Evolutionary conservation across 2,888 invertebrate species (phyloP), one percentile per base, ranked within the genome.

Genomic region (Perizoma affinitatum): DNA sequence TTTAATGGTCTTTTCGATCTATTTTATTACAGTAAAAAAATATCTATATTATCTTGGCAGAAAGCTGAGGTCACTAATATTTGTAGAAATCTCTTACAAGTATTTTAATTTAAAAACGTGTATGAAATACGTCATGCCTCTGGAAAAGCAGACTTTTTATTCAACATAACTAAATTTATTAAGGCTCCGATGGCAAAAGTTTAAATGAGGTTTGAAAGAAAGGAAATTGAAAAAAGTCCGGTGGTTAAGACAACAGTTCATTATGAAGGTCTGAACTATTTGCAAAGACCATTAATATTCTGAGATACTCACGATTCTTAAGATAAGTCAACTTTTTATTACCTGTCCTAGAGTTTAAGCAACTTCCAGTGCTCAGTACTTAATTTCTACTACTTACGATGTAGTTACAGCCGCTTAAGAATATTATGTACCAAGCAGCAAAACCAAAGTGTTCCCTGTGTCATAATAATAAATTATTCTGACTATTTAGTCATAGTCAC

Each of bases 211-310:
- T 71, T 71, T 72, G 67, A 69, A 71, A 66, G 66, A 72, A 67
- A 71, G 71, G 72, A 77, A 79, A 79, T 78, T 78, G 76, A 78
- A 82, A 80, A 56, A 77, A 77, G 71, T 69, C 66, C 70, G 73
- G 75, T 67, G 72, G 68, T 72, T 77, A 75, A 81, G 83, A 85
- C 80, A 78, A 80, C 81, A 84, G 79, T 84, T 85, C 79, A 86
- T 86, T 83, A 86, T 79, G 75, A 79, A 79, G 82, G 83, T 86
- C 80, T 79, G 69, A 82, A 84, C 84, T 85, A 87, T 84, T 87
- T 81, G 78, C 79, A 69, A 76, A 71, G 78, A 74, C 78, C 73
- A 85, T 88, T 87, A 86, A 85, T 86, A 84, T 86, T 84, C 78
- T 58, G 61, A 58, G 64, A 64, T 72, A 83, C 83, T 83, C 69